A percentile compares a stretch with the other conserved stretches of the same genome.
phyloP scores from a whole-genome alignment of 2,797 vertebrate species.

The Muscicapa comitata region DNA sequence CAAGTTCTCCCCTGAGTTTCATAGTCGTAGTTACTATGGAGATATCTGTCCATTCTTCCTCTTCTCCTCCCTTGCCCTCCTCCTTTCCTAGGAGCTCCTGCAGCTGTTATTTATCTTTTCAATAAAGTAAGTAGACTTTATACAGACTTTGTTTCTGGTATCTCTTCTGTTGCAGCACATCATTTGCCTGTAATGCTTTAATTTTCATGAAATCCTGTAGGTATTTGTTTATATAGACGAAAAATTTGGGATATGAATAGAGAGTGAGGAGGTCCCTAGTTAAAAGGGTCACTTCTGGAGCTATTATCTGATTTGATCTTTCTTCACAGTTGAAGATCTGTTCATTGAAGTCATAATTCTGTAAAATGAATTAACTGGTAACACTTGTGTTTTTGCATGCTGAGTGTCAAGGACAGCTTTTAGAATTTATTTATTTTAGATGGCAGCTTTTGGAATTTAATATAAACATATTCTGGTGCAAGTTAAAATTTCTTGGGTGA shows the following conservation, averaged over 20 bases:
- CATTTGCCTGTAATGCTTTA: not conserved
- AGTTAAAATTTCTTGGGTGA: conserved; percentile 25
- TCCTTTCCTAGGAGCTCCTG: not conserved
- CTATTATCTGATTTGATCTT: not conserved
- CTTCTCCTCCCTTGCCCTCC: not conserved
- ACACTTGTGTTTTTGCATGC: not conserved
- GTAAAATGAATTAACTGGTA: conserved; percentile 29
- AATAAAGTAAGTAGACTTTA: not conserved
- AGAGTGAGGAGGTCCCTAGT: not conserved
- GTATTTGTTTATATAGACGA: not conserved
- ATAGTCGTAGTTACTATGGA: conserved; percentile 61
- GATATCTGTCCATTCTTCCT: conserved; percentile 12
- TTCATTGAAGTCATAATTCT: not conserved
- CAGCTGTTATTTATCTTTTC: conserved; percentile 26
- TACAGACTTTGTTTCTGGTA: not conserved
- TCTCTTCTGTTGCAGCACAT: not conserved
- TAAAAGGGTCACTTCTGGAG: not conserved
- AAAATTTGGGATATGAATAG: not conserved
- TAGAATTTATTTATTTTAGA: conserved; percentile 53
- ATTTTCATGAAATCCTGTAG: not conserved
- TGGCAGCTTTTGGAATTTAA: conserved; percentile 29
- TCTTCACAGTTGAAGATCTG: not conserved
- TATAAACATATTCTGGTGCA: conserved; percentile 43
- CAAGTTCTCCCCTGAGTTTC: conserved; percentile 34
- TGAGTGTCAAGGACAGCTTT: conserved; percentile 21